These are phyloP conservation scores for Baccha elongata DNA, from an alignment of 2,888 invertebrate species.

Conservation along the genomic window DNA sequence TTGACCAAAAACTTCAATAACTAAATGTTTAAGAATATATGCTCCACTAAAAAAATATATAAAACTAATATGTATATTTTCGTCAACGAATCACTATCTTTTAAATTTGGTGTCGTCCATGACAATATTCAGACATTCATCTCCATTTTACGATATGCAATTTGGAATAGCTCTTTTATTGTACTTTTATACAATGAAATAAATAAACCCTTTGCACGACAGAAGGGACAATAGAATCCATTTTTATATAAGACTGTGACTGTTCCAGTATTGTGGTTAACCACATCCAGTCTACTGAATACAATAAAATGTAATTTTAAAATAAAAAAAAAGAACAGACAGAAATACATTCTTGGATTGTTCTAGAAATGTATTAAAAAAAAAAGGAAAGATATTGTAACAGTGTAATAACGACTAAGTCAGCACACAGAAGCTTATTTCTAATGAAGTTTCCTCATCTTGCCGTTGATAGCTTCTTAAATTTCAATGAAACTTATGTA, in stretches of 20 bases:
- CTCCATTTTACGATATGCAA: slow-evolving; percentile 2
- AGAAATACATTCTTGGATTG: slow-evolving; percentile 9
- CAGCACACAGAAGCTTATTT: slow-evolving; percentile 47
- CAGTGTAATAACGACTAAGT: slow-evolving; percentile 15
- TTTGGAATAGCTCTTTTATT: neutral
- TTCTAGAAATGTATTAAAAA: slow-evolving; percentile 19
- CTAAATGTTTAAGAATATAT: no score
- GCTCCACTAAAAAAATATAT: no score
- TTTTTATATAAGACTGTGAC: neutral
- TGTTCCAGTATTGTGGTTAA: slow-evolving; percentile 2
- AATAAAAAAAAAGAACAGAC: neutral
- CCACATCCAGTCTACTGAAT: slow-evolving; percentile 10
- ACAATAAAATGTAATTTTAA: slow-evolving; percentile 6
- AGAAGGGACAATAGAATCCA: neutral
- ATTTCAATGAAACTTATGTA: slow-evolving; percentile 35
- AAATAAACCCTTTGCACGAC: neutral
- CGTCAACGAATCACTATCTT: no score
- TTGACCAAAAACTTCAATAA: no score
- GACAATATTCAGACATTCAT: slow-evolving; percentile 2
- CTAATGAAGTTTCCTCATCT: slow-evolving; percentile 24
- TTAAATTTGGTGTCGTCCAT: no score
- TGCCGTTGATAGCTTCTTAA: slow-evolving; percentile 12
- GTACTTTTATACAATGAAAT: no score
- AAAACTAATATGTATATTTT: no score
- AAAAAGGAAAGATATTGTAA: no score